Conservation (phyloP, 2,888 invertebrate species). For the Leptinotarsa juncta region DNA sequence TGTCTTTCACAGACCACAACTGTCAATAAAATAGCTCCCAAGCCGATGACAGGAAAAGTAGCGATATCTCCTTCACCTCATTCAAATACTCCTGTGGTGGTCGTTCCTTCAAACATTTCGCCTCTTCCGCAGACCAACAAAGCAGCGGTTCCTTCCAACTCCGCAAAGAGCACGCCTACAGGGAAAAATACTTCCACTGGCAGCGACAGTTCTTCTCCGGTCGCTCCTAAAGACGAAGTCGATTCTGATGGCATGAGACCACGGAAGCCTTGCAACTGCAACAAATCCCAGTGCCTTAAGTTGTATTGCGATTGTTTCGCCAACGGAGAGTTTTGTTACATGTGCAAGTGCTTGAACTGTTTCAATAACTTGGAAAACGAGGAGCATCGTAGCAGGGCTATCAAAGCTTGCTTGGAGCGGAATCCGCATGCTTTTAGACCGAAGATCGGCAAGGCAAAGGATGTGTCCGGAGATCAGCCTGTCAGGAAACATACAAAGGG, state of each 20-base stretch:
- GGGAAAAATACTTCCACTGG: slow-evolving; percentile 29
- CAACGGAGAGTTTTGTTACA: slow-evolving; percentile 98
- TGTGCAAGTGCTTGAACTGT: slow-evolving; percentile 98
- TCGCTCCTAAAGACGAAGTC: slow-evolving; percentile 40
- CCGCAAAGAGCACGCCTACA: slow-evolving; percentile 39
- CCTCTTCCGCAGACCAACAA: slow-evolving; percentile 27
- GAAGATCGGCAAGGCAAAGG: slow-evolving; percentile 90
- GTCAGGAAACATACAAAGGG: slow-evolving; percentile 95
- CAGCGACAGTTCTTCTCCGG: slow-evolving; percentile 28
- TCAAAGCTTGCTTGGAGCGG: slow-evolving; percentile 92
- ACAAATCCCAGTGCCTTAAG: slow-evolving; percentile 98
- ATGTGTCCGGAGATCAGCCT: slow-evolving; percentile 77
- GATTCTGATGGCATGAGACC: slow-evolving; percentile 71
- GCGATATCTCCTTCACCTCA: slow-evolving; percentile 41
- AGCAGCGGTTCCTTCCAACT: slow-evolving; percentile 36
- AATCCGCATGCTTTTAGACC: slow-evolving; percentile 99
- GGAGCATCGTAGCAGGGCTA: slow-evolving; percentile 84
- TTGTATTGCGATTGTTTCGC: slow-evolving; percentile 99
- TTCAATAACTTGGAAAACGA: slow-evolving; percentile 96
- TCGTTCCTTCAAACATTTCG: slow-evolving; percentile 28
- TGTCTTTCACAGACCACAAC: slow-evolving; percentile 44
- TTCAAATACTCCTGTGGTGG: slow-evolving; percentile 38
- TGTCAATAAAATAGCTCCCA: slow-evolving; percentile 49
- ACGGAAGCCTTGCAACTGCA: slow-evolving; percentile 98
- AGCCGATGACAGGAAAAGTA: slow-evolving; percentile 49